A percentile compares a stretch with the other conserved stretches of the same genome.
Evolutionary conservation across 1,140 invertebrate species (phyloP).

Genomic region (Anadara kagoshimensis): DNA sequence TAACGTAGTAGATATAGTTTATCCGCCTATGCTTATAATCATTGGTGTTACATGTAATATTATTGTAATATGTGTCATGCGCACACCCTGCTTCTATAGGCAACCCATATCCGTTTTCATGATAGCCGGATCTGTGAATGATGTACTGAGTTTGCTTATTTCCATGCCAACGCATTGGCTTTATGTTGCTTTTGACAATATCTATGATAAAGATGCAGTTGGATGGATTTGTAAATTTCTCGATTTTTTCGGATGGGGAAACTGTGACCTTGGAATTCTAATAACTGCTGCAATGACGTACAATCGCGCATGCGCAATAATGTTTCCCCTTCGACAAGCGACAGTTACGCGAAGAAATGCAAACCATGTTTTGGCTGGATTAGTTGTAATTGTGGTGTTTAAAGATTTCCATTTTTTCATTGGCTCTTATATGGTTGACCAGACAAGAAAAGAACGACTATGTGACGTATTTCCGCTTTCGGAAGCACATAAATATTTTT

Average conservation of each 20-base stretch:
- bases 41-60: conserved; percentile 54
- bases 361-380: conserved; percentile 38
- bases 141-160: conserved; percentile 49
- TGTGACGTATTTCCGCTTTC: conserved; percentile 49
- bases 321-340: conserved; percentile 48
- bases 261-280: conserved; percentile 57
- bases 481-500: conserved; percentile 48
- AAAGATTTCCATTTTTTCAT: conserved; percentile 63
- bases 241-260: conserved; percentile 62
- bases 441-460: conserved; percentile 48
- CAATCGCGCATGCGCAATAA: conserved; percentile 56
- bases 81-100: conserved; percentile 52
- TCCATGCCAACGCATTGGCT: conserved; percentile 60
- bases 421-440: conserved; percentile 54
- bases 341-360: conserved; percentile 47
- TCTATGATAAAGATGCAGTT: conserved; percentile 34
- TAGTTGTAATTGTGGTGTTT: conserved; percentile 39
- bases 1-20: conserved; percentile 26
- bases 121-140: conserved; percentile 52
- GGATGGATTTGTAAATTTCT: conserved; percentile 60
- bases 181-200: conserved; percentile 52
- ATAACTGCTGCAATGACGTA: conserved; percentile 59
- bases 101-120: conserved; percentile 59
- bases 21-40: conserved; percentile 54
- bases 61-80: conserved; percentile 55